Evolutionary conservation across 2,888 invertebrate genomes (phyloP), one percentile per base, ranked within the genome.

Genomic region (Microctonus aethiopoides): DNA sequence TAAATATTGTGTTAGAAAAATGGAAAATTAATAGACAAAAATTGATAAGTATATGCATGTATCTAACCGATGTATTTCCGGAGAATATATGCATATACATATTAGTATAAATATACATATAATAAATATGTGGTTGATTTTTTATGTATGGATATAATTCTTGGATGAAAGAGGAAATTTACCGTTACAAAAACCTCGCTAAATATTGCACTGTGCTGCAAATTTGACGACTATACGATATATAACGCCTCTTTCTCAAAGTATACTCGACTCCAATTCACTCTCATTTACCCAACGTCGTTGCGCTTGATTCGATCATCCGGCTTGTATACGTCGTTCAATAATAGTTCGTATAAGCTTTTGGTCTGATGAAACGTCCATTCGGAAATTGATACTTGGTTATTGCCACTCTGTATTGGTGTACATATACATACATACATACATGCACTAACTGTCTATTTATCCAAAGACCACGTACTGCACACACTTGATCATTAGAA

Each of bases 311-410:
- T 74, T 73, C 60, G 67, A 72, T 73, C 69, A 69, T 74, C 72
- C 52, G 51, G 46, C n/a, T n/a, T n/a, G n/a, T n/a, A n/a, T n/a
- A n/a, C n/a, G 46, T 69, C 70, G 67, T 62, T 72, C 73, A 75
- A 75, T 76, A 74, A 76, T 76, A 57, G 71, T 74, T 73, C 71
- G 72, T 69, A 70, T 16, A 46, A 72, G 74, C 66, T n/a, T 68
- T 32, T 57, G 34, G 56, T 16, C 60, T 57, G 67, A 62, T 61
- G 59, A 52, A 52, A 70, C 70, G 60, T 63, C 67, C 68, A 65
- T 63, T 68, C 60, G 46, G 67, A 68, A 51, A 70, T 66, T 54
- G 65, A 71, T 71, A 70, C 67, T 70, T 68, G 36, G 41, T 41
- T 46, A 39, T 64, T 36, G 68, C 51, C 26, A 61, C 46, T 36